Evolutionary conservation across 1,140 invertebrate species (phyloP), one percentile per base, ranked within the genome.

Genomic region (Listronotus oregonensis): DNA sequence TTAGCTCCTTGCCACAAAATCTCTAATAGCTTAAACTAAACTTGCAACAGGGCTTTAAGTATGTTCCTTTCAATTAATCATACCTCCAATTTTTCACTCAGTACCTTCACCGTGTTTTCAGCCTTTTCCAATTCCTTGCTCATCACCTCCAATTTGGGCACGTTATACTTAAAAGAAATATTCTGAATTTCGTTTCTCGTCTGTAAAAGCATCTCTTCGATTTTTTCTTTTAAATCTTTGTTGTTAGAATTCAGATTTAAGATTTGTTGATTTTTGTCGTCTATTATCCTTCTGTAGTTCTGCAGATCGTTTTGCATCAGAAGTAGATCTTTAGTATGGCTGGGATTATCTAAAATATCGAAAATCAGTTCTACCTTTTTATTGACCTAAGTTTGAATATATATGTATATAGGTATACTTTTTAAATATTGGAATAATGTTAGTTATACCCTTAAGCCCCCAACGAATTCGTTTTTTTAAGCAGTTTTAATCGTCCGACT

Each of bases 171-270:
- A 7, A 61, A 54, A n/a, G 73, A 73, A 6, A 74, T 50, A 60
- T 71, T 73, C 42, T 68, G 60, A 14, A 74, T 70, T 43, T 74
- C 71, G 37, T 59, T 71, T 55, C 71, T 40, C 39, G 71, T 74
- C 67, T 73, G 67, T 39, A 57, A 52, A 42, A 74, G 54, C 67
- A 71, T 71, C 63, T 71, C 66, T 66, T 74, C 71, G 46, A 74
- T 71, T 65, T 73, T 73, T 39, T 73, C 71, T 34, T 71, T 55
- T 15, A 71, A 47, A 51, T 74, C 70, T 39, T 58, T 68, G 50
- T 74, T 74, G 17, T 65, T 70, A 15, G 60, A 58, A 42, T 69
- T 67, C 15, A 74, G 31, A 39, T 39, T 63, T 12, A 63, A 31
- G 18, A 74, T 70, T 68, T 73, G 67, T 37, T 69, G 66, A 44